Evolutionary conservation across 2,113 vertebrate genomes (phyloP), one percentile per base, ranked within the genome.

Genomic region (Drymodes brunneopygia): DNA sequence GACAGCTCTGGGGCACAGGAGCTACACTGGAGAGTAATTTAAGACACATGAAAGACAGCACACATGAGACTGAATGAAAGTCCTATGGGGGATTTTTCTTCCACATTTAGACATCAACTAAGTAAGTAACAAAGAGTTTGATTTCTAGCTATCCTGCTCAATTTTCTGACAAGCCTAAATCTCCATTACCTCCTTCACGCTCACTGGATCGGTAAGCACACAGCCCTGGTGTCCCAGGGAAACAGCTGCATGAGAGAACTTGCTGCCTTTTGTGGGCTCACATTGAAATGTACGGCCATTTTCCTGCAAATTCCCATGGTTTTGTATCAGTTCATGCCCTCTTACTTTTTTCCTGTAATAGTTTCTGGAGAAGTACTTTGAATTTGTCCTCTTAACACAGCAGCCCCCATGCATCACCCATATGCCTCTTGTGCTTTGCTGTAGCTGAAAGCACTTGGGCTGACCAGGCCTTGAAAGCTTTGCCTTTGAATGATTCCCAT

Each of bases 321-420:
- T 90, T 60, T 47, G 1, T 75, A 51, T 69, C 42, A 50, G 10
- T 70, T 72, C 33, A 17, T 12, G 81, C 71, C 3, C 16, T 92
- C 45, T 58, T 44, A 50, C 15, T 15, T 67, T 79, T 79, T 38
- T 58, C 17, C 18, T 60, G 4, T n/a, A 61, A 70, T 12, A 48
- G 42, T 51, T 81, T 33, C 66, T 62, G 47, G 23, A 82, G 60
- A 64, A 58, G 11, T 35, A 36, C 27, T 64, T 50, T 33, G 7
- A 77, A 79, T 50, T 45, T 77, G 33, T 61, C 40, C 40, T 66
- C 17, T 54, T 56, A 8, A 3, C 67, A n/a, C 3, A 2, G 36
- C 13, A 47, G 15, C 10, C 35, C 45, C 13, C 0, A 0, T 33
- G 16, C 35, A n/a, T 78, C 1, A 0, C 15, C 33, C 13, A 18